These are phyloP conservation scores for Acanthiza pusilla DNA, from an alignment of 2,797 vertebrate genomes.

Conservation along the genomic window DNA sequence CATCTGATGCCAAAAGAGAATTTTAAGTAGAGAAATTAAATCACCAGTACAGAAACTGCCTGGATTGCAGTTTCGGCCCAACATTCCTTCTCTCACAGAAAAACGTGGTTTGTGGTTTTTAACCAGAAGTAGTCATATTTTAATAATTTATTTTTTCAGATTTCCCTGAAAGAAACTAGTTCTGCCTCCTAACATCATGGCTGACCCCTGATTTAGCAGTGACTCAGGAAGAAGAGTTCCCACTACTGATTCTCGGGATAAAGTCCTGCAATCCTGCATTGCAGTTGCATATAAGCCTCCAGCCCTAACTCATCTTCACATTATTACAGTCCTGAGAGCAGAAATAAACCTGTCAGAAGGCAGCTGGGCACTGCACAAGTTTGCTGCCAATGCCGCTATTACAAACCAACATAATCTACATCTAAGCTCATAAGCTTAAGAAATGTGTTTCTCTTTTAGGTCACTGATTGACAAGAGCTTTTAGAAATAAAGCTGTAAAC, in stretches of 20 bases:
- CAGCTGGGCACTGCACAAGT: background rate
- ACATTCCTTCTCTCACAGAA: background rate
- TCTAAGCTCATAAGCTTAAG: background rate
- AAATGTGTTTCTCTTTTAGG: conserved; percentile 23
- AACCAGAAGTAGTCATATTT: background rate
- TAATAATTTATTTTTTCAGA: background rate
- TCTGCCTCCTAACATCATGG: background rate
- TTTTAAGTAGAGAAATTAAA: background rate
- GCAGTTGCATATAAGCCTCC: background rate
- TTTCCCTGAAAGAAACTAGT: background rate
- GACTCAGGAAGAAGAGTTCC: background rate
- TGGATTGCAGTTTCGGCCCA: background rate
- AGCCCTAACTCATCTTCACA: background rate
- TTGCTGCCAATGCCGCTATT: background rate
- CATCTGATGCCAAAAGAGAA: background rate
- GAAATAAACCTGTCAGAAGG: conserved; percentile 1
- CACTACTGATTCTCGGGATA: background rate
- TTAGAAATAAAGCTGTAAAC: conserved; percentile 20
- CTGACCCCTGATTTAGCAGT: background rate
- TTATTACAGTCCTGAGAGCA: background rate
- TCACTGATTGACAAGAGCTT: conserved; percentile 10
- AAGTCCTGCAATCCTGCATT: background rate
- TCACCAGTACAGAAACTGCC: background rate
- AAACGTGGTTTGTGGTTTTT: background rate
- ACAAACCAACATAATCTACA: background rate